Evolutionary conservation across 2,888 invertebrate genomes (phyloP), one percentile per base, ranked within the genome.

Genomic region (Drosophila conformis): DNA sequence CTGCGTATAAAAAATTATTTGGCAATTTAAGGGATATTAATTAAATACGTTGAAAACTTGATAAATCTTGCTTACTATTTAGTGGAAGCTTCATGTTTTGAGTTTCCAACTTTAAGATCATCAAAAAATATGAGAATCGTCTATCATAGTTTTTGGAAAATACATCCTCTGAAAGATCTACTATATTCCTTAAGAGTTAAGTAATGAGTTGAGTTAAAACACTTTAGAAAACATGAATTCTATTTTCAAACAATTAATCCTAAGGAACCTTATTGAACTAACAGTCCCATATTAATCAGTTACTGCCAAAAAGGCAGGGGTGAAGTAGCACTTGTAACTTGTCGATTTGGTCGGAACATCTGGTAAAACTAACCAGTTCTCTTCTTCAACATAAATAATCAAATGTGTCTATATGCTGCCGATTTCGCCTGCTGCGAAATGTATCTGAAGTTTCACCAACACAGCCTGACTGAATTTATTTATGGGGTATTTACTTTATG

Each of bases 131-230:
- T 21, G 13, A 7, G 2, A 13, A 15, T 15, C 1, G 0, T 36
- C 15, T 6, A 6, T 35, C 0, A 15, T 36, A 27, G 27, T 27
- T 27, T 15, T 36, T 36, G 1, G 36, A 36, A 36, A 6, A 36
- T 15, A 36, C 15, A 36, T 36, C 6, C 15, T 6, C 4, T 38
- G 8, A 18, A 18, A 18, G 7, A 38, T 38, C 4, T 38, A 18
- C 38, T 3, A 18, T 0, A 29, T 7, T 7, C 6, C 0, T 18
- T 7, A 3, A 7, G 0, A 35, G 7, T 3, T 36, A 7, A 7
- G 1, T 7, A 7, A 18, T 36, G 7, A 18, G 8, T 38, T 18
- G 8, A 8, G 18, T 38, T 8, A 1, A 38, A 2, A 7, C 8
- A 38, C 3, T 0, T 18, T 18, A 0, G 2, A 18, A 38, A 18